Conservation (phyloP, 2,113 vertebrate species). For the Labrus mixtus region DNA sequence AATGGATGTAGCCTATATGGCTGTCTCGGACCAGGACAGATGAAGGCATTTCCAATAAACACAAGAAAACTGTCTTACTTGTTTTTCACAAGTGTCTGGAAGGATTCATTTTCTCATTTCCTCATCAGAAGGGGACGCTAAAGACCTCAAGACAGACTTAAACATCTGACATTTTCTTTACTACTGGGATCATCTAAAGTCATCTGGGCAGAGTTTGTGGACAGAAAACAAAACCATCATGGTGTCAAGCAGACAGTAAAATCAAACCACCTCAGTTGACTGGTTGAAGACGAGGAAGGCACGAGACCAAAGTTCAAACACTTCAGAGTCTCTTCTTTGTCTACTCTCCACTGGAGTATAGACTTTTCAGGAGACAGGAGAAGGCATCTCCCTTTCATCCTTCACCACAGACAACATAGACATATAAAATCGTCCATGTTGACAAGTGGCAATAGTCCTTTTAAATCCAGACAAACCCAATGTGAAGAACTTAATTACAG, state of each 20-base stretch:
- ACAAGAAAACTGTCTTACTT: constrained; percentile 7
- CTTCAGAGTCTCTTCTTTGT: constrained; percentile 59
- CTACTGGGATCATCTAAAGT: constrained; percentile 47
- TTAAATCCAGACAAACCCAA: constrained; percentile 82
- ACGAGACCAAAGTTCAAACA: constrained; percentile 74
- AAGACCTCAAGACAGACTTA: constrained; percentile 24
- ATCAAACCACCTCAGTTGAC: constrained; percentile 65
- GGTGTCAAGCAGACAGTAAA: constrained; percentile 59
- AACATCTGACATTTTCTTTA: constrained; percentile 11
- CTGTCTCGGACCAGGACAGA: neutral
- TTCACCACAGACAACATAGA: constrained; percentile 82
- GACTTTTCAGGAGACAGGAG: constrained; percentile 75
- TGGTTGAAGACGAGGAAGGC: constrained; percentile 49
- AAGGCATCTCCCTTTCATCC: constrained; percentile 81
- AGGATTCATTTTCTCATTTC: constrained; percentile 1
- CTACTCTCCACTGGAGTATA: constrained; percentile 70
- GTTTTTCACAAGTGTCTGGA: neutral
- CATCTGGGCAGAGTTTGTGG: constrained; percentile 60
- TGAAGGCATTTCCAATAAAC: neutral
- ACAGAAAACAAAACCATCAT: constrained; percentile 60
- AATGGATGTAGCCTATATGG: neutral
- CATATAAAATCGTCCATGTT: constrained; percentile 82
- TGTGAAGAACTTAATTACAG: constrained; percentile 83
- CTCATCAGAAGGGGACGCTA: constrained; percentile 10
- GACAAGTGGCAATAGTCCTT: constrained; percentile 80